These are phyloP conservation scores for Camelus bactrianus DNA, from an alignment of 2,113 vertebrate species.

Conservation along the genomic window DNA sequence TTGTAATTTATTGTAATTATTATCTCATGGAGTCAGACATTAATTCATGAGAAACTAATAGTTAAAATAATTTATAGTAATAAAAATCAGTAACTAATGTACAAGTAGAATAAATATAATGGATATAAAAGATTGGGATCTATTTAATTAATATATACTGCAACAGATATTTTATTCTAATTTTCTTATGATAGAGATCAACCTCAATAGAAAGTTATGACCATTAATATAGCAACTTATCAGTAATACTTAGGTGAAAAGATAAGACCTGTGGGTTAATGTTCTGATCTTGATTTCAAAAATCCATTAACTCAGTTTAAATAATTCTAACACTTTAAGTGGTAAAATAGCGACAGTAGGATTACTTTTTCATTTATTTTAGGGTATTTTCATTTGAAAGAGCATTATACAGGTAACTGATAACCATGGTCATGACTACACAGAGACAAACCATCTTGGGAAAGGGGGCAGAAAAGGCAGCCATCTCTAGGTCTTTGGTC, in stretches of 20 bases:
- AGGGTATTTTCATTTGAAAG: background rate
- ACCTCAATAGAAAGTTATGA: background rate
- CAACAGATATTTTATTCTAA: background rate
- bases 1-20: background rate
- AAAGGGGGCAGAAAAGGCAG: background rate
- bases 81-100: background rate
- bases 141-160: background rate
- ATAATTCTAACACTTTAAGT: background rate
- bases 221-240: background rate
- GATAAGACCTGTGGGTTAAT: background rate
- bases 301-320: background rate
- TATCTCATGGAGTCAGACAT: background rate
- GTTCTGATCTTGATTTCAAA: constrained; percentile 16
- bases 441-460: background rate
- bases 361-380: background rate
- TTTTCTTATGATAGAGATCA: background rate
- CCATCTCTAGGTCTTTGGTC: background rate
- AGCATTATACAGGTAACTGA: background rate
- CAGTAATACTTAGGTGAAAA: constrained; percentile 1
- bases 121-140: background rate
- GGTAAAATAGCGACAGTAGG: background rate
- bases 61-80: background rate
- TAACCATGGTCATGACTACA: background rate
- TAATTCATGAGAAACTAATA: background rate
- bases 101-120: background rate